Base-by-base conservation (phyloP, 2,113 vertebrate species). In the Calidris pygmaea region DNA sequence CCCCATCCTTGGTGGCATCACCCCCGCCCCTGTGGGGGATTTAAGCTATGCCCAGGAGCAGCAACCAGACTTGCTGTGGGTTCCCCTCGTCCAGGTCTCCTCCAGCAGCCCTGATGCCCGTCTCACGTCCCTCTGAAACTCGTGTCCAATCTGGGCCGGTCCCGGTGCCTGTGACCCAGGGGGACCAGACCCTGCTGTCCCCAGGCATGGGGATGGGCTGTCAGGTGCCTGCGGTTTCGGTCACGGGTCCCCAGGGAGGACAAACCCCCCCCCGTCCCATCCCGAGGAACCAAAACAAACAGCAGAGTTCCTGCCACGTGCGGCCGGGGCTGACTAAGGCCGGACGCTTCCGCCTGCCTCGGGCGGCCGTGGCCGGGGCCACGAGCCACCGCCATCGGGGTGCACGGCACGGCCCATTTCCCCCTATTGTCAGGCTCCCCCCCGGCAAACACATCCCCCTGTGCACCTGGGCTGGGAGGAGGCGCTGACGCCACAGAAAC, bases 351-450 rank as follows among this genome's bases (percentile, higher is more conserved):
- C 95, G 96, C 92, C 95, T 50, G 78, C 72, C 41, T 1, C 2
- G 4, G 89, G 85, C 73, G 74, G 95, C 94, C 22, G 76, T 5
- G 9, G 70, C 90, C 13, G 66, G 81, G 76, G 79, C 93, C 3
- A 7, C 0, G 12, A 87, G 95, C 93, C 90, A 80, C 95, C 92
- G 3, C 81, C 95, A 85, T 45, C 18, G 20, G 89, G 59, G 53
- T n/a, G 89, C 53, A 3, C 34, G 9, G 79, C 92, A 85, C 75
- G 9, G 93, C 90, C 87, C 97, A 98, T 89, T 98, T 98, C 98
- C 98, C 97, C 56, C 97, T 95, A 98, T 98, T 98, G 98, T 98
- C 95, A 97, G 95, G 53, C 62, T 85, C 34, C 67, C 65, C 85
- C 56, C 89, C 85, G 0, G 91, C 93, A 96, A 96, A 96, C 95